phyloP scores from a whole-genome alignment of 2,797 vertebrate genomes.

The Anolis apletophallus region DNA sequence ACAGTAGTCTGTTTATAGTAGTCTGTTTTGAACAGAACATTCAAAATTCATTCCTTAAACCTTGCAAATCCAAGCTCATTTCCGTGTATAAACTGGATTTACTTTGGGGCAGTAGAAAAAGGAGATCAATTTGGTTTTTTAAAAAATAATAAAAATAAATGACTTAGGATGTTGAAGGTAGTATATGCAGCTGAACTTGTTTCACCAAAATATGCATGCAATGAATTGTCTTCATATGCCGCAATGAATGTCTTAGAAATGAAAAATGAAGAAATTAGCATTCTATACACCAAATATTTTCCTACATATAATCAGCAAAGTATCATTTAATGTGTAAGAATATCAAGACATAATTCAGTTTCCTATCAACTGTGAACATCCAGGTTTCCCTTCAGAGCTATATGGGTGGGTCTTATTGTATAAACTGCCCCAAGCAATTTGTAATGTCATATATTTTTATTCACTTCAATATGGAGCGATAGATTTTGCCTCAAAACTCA shows the following conservation, averaged over 20 bases:
- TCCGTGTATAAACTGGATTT: neutral
- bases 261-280: conserved; percentile 50
- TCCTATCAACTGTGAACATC: conserved; percentile 51
- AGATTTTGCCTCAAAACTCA: conserved; percentile 78
- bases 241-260: conserved; percentile 54
- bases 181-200: conserved; percentile 45
- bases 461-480: conserved; percentile 73
- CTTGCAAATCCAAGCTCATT: neutral
- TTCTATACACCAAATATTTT: conserved; percentile 44
- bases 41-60: neutral
- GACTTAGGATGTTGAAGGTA: neutral
- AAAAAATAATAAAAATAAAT: conserved; percentile 52
- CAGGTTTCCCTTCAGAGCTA: conserved; percentile 56
- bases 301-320: conserved; percentile 16
- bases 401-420: conserved; percentile 67
- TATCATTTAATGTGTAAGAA: conserved; percentile 21
- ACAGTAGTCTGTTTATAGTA: too few species aligned
- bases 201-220: conserved; percentile 44
- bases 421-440: conserved; percentile 66
- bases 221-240: conserved; percentile 56
- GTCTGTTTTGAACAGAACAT: neutral
- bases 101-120: conserved; percentile 31
- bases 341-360: conserved; percentile 64
- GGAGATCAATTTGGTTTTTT: conserved; percentile 9
- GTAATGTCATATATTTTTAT: conserved; percentile 76